These are phyloP conservation scores for Lagodon rhomboides DNA, from an alignment of 2,797 vertebrate species.

Conservation along the genomic window DNA sequence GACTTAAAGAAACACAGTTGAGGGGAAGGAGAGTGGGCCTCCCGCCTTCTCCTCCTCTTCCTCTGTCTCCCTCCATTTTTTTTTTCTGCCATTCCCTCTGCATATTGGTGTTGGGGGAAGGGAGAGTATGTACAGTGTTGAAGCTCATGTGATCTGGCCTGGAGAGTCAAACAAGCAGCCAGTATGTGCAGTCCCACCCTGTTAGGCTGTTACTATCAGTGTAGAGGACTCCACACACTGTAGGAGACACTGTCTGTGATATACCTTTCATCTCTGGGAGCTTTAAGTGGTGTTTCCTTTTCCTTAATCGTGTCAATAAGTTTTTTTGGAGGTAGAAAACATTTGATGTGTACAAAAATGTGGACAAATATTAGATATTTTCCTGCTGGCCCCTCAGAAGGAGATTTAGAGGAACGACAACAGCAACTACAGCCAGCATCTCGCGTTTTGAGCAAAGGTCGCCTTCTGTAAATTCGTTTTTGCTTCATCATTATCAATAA, in stretches of 20 bases:
- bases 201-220: constrained; percentile 37
- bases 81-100: constrained; percentile 42
- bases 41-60: constrained; percentile 51
- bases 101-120: constrained; percentile 63
- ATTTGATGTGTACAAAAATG: not conserved
- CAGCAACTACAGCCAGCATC: not conserved
- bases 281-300: not conserved
- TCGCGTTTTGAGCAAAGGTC: constrained; percentile 2
- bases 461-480: constrained; percentile 4
- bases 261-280: not conserved
- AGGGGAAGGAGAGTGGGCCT: constrained; percentile 59
- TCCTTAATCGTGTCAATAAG: not conserved
- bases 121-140: constrained; percentile 65
- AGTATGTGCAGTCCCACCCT: constrained; percentile 63
- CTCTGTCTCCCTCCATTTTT: constrained; percentile 53
- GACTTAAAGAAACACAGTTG: constrained; percentile 36
- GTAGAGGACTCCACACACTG: constrained; percentile 19
- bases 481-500: not conserved
- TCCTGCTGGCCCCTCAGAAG: not conserved
- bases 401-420: not conserved
- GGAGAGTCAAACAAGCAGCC: constrained; percentile 51
- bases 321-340: not conserved
- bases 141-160: constrained; percentile 73
- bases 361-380: not conserved
- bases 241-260: not conserved